Base-by-base conservation (phyloP, 37 sponge, comb jelly and placozoan genomes). In the Geodia barretti region DNA sequence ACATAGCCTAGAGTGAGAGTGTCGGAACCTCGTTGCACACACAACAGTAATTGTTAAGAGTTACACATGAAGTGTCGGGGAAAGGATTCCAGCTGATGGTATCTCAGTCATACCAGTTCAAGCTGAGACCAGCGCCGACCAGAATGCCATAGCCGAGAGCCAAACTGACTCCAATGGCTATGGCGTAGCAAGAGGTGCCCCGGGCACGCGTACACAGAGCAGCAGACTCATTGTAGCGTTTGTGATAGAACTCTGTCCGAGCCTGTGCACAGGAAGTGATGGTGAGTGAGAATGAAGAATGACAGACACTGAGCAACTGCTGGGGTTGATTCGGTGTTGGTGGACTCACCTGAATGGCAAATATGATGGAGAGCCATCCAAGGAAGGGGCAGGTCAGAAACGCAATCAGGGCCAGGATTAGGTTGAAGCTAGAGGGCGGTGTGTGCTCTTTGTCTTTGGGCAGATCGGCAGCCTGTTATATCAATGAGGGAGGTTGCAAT, bases 91-190 rank as follows among this genome's bases (percentile, higher is more conserved):
- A n/a, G n/a, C n/a, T n/a, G n/a, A n/a, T 9, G 67, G 14, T 47
- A 47, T 14, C 14, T 47, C 54, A 47, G 14, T 47, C 54, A 47
- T 64, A 83, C 83, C 74, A 83, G 65, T 74, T 39, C 24, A 83
- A 74, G 33, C 74, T 32, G 0, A 20, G 26, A 0, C 83, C 83
- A 26, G 73, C 42, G 3, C 83, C 83, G 0, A 83, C 33, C 37
- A 83, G 67, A 20, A 83, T 0, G 4, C 67, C 83, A 28, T 73
- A 14, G 2, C 33, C 66, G 3, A 83, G 33, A 4, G 4, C 32
- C 7, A 83, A 47, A 35, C 83, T 67, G 1, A 83, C 40, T 0
- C 83, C 83, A 41, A 83, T 74, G 17, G 83, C 75, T 8, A 83
- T 83, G 67, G 67, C 42, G 64, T 83, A 83, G 75, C 3, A 66